Percentiles rank a stretch among this genome's conserved stretches.
phyloP scores from a whole-genome alignment of 2,797 vertebrate species.

The Pantherophis alleghaniensis region DNA sequence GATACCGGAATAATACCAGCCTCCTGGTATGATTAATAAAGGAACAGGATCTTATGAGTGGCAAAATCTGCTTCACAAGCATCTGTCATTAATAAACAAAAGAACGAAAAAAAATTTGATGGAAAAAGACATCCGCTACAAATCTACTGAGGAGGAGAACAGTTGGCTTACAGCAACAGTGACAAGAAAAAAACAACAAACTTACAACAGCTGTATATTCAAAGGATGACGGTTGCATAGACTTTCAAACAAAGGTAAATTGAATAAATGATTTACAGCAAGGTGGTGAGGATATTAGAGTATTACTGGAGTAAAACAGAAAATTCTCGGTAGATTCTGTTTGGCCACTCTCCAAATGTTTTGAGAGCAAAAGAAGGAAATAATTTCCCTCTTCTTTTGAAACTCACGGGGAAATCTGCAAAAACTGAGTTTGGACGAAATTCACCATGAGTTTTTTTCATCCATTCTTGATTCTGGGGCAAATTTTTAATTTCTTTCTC shows the following conservation, averaged over 20 bases:
- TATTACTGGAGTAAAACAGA: not conserved
- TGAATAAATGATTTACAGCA: not conserved
- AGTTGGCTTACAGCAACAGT: not conserved
- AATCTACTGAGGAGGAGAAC: not conserved
- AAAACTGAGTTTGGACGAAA: not conserved
- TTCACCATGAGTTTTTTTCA: not conserved
- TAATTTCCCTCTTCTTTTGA: not conserved
- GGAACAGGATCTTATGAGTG: not conserved
- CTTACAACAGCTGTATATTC: not conserved
- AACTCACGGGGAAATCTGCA: not conserved
- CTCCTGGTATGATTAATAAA: not conserved
- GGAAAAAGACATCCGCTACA: not conserved
- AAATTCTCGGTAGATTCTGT: not conserved
- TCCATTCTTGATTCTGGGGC: not conserved
- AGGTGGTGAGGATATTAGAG: not conserved
- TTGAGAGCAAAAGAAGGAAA: not conserved
- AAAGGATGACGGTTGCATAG: not conserved
- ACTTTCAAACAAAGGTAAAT: not conserved
- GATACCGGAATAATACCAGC: not conserved
- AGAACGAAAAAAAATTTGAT: not conserved
- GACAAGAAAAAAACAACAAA: not conserved
- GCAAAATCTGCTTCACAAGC: not conserved
- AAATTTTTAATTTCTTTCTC: not conserved
- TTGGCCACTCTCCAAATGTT: too few relatives aligned
- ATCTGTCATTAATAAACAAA: constrained; percentile 23